phyloP scores from a whole-genome alignment of 1,140 invertebrate genomes.

The Papilio machaon region DNA sequence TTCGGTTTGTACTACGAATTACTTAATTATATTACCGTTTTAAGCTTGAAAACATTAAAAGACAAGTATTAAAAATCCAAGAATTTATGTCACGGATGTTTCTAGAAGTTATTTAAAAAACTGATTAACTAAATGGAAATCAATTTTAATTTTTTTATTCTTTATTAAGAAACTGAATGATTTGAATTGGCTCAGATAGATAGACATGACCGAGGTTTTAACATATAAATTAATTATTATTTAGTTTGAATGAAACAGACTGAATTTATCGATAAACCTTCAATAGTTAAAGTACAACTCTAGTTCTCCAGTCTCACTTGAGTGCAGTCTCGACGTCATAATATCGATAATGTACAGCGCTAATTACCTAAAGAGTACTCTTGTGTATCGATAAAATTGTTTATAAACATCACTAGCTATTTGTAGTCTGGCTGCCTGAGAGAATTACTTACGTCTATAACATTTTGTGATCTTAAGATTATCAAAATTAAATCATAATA shows the following conservation, averaged over 20 bases:
- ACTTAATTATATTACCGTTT: too few species aligned
- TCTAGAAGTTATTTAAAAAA: background rate
- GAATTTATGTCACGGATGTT: slow-evolving; percentile 11
- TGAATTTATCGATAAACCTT: slow-evolving; percentile 40
- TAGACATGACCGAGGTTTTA: background rate
- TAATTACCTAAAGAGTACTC: slow-evolving; percentile 61
- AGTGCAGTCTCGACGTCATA: slow-evolving; percentile 76
- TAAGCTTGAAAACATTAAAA: too few species aligned
- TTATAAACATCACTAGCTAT: slow-evolving; percentile 58
- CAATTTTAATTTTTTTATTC: too few species aligned
- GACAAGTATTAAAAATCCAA: too few species aligned
- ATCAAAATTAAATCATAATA: background rate
- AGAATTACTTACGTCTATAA: slow-evolving; percentile 25
- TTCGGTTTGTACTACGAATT: too few species aligned
- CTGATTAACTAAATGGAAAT: background rate
- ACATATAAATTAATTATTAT: background rate
- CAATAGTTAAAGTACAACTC: slow-evolving; percentile 44
- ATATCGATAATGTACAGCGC: slow-evolving; percentile 72
- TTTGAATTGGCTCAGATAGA: background rate
- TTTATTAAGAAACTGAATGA: background rate
- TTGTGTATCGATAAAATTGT: slow-evolving; percentile 60
- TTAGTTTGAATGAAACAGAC: background rate
- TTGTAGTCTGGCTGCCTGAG: slow-evolving; percentile 27
- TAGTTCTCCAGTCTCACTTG: slow-evolving; percentile 55
- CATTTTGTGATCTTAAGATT: slow-evolving; percentile 21